A percentile compares a stretch with the other conserved stretches of the same genome.
phyloP scores from a whole-genome alignment of 2,113 vertebrate species.

The Saguinus midas region DNA sequence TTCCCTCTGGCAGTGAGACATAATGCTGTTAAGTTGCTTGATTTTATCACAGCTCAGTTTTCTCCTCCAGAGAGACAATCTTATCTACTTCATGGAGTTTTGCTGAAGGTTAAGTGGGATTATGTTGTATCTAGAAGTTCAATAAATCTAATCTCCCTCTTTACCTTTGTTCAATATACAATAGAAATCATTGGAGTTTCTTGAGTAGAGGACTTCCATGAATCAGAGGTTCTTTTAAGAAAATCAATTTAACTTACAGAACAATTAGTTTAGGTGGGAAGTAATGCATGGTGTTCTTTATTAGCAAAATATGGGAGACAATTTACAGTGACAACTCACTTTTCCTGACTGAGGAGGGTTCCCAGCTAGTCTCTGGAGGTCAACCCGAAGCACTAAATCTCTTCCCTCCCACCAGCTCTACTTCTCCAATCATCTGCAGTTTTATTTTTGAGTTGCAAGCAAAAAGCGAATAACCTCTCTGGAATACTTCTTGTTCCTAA shows the following conservation, averaged over 20 bases:
- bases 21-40: background rate
- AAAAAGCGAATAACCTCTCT: background rate
- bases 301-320: background rate
- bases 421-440: background rate
- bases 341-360: background rate
- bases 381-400: background rate
- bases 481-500: background rate
- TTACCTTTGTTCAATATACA: background rate
- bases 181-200: background rate
- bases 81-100: background rate
- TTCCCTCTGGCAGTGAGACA: background rate
- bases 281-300: background rate
- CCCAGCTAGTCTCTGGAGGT: background rate
- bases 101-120: background rate
- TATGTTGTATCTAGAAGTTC: background rate
- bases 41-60: background rate
- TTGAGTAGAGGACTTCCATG: background rate
- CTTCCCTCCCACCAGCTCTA: background rate
- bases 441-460: background rate
- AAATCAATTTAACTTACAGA: constrained; percentile 8
- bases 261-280: background rate
- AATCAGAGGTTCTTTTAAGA: background rate
- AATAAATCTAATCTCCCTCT: background rate
- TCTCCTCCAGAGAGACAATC: background rate
- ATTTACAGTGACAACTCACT: background rate